Evolutionary conservation across 2,797 vertebrate genomes (phyloP), one percentile per base, ranked within the genome.

Genomic region (Enteromius anoplus): DNA sequence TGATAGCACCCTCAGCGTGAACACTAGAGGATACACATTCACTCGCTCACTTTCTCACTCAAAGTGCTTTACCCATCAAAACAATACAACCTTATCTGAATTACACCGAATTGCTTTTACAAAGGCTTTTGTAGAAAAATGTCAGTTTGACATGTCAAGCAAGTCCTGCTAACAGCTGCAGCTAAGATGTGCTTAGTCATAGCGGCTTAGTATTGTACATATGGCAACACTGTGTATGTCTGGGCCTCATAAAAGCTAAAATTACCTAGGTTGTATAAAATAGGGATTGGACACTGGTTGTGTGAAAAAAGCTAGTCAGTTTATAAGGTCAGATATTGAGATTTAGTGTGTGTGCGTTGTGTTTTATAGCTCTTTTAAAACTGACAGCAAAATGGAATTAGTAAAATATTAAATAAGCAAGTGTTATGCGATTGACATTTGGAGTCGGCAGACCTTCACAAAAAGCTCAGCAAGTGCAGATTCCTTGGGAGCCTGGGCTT

Each of bases 41-140:
- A 55, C 64, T 45, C 49, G 51, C 73, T 76, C 60, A 23, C 53
- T 72, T 21, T 47, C 65, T 37, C 71, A 75, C 58, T 72, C 53
- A 53, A 64, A 85, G 69, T 45, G 26, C 47, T 29, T 70, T 80
- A 65, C 60, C 29, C 75, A 19, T 86, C 72, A 37, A 55, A 47
- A 77, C 78, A 71, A 68, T 60, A 80, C 71, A 65, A 40, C 85
- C 75, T 76, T 82, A 82, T 82, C 71, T 42, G n/a, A 58, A 76
- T 76, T 76, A 69, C 23, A 58, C 51, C 0, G 11, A 76, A 60
- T 76, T 58, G 64, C 58, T 81, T 75, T 81, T 21, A 53, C 80
- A 64, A 65, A 73, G 45, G 47, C 32, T 29, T 60, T 68, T 76
- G 64, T 42, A 2, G 72, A 69, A 58, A 82, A 82, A 75, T 75